Evolutionary conservation across 2,888 invertebrate genomes (phyloP), one percentile per base, ranked within the genome.

Genomic region (Chelonus formosanus): DNA sequence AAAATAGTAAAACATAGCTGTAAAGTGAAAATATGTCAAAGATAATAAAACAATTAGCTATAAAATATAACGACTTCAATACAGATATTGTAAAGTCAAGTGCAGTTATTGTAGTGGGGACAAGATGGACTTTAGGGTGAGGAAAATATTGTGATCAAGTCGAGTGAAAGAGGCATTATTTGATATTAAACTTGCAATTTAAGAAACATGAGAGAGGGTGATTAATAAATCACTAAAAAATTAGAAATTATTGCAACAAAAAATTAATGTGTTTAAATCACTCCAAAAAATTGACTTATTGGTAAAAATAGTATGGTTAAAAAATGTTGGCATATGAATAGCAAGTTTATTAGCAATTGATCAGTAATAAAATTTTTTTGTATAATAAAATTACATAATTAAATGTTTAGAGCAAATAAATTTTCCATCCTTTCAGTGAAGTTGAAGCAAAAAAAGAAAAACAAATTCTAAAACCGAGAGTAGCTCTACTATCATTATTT

Each of bases 31-130:
- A 84, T 84, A 84, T 83, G 84, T 83, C 83, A 83, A 84, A 83
- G 83, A 83, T 83, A 83, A 83, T 83, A 84, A 83, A 84, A 84
- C 82, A 83, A 84, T 84, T 83, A 83, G 83, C 83, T 82, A 83
- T 84, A 84, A 84, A 84, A 83, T 82, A 77, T 83, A 84, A 83
- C 83, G 82, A 82, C 82, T 79, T 80, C 78, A 79, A 76, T 78
- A 80, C 75, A 79, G 77, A 69, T 5, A 32, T 32, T 47, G 8
- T 45, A 4, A 5, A 7, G 40, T 40, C 5, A 40, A 69, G 70
- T 67, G 71, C 71, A 67, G 70, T 67, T 70, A 67, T 71, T 70
- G 73, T 70, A 71, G 61, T 57, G 67, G 53, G 47, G 52, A 36
- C 62, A 64, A 55, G 60, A 72, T 62, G 62, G 69, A 52, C 32